Base-by-base conservation (phyloP, 1,140 invertebrate species). In the Tetragonula clypearis region DNA sequence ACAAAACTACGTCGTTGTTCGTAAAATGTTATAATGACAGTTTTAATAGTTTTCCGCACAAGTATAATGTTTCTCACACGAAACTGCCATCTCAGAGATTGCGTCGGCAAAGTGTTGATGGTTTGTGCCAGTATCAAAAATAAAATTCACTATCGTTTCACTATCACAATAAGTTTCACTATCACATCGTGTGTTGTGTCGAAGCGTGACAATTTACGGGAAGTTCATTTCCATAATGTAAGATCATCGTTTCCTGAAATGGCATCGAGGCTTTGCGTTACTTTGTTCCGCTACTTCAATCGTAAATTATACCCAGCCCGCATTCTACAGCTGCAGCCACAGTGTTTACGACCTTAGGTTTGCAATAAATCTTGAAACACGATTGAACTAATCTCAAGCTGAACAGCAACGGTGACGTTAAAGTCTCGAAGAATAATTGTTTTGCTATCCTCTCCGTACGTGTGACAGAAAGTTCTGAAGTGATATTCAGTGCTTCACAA, bases 331-430 rank as follows among this genome's bases (percentile, higher is more conserved):
- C 35, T 69, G 19, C 19, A 69, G 68, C 9, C 21, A 14, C 21
- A 14, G 6, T 72, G 35, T 72, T 72, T 72, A 49, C 23, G 69
- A n/a, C 49, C 30, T 17, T 72, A 41, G 35, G 35, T 72, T 72
- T 72, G 69, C 69, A 49, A 72, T 72, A 72, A 72, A 72, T 72
- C 35, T 72, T 72, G 35, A 23, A 41, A 8, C 69, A 14, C 35
- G 69, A 72, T 72, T 49, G 35, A 49, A 41, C 69, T 23, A 72
- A 72, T 49, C 35, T 72, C 35, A 15, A 35, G 35, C 26, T 66
- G 23, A 15, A 41, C 23, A 21, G 5, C 35, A 21, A 2, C 9
- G 35, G 8, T 41, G 35, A 41, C 35, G 69, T 15, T 49, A 41
- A 41, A 41, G 12, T 72, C 21, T n/a, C 41, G 35, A 72, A 41